Conservation (phyloP, 2,797 vertebrate species). For the Chrysocyon brachyurus region DNA sequence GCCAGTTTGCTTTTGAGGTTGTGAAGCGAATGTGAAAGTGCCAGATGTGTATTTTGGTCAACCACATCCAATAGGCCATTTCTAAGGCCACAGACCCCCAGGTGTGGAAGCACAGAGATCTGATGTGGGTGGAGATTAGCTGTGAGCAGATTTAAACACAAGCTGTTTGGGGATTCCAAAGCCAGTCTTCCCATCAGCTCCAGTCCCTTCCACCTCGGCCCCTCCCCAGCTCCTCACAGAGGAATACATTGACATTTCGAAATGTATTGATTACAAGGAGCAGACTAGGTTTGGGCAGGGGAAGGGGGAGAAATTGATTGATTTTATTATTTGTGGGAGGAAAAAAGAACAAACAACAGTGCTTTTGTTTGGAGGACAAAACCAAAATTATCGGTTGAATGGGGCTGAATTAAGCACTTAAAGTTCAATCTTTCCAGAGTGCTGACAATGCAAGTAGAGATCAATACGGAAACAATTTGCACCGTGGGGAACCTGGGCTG, state of each 20-base stretch:
- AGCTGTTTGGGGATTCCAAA: not conserved
- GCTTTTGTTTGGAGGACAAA: conserved; percentile 85
- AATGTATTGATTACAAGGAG: conserved; percentile 83
- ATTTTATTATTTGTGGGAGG: conserved; percentile 86
- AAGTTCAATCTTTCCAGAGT: conserved; percentile 86
- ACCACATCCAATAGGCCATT: not conserved
- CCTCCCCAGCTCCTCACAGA: not conserved
- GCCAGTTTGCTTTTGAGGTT: not conserved
- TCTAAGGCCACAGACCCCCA: accelerated
- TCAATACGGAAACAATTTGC: conserved; percentile 89
- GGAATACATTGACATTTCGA: conserved; percentile 87
- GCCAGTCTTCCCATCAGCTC: not conserved
- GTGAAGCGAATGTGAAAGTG: not conserved
- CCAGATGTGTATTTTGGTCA: not conserved
- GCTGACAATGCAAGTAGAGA: conserved; percentile 87
- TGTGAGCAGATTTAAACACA: not conserved
- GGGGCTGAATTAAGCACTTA: conserved; percentile 88
- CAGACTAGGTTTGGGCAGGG: conserved; percentile 26
- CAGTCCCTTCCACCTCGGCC: not conserved
- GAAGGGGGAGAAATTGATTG: conserved; percentile 78
- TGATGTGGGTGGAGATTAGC: not conserved
- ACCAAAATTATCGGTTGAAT: conserved; percentile 87
- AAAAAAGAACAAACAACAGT: conserved; percentile 80
- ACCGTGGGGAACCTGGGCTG: conserved; percentile 73
- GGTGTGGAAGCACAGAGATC: not conserved